phyloP scores from a whole-genome alignment of 2,888 invertebrate genomes.

The Leptinotarsa haldemani region DNA sequence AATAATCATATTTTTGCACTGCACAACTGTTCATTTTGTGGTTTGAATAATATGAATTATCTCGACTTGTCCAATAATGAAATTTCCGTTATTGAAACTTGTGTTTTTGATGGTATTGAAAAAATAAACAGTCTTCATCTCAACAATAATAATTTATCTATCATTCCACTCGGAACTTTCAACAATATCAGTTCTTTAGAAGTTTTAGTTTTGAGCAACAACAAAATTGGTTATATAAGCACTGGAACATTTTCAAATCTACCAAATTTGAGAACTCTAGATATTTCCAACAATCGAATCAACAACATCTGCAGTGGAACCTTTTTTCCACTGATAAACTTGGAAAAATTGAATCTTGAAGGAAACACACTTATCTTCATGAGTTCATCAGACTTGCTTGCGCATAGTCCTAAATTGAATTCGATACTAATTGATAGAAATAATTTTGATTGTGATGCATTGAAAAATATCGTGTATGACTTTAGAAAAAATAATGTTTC shows the following conservation, averaged over 20 bases:
- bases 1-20: conserved; percentile 9
- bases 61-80: conserved; percentile 28
- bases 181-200: conserved; percentile 6
- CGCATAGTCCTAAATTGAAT: conserved; percentile 1
- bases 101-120: conserved; percentile 9
- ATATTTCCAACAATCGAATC: conserved; percentile 18
- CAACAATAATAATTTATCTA: conserved; percentile 17
- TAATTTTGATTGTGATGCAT: conserved; percentile 1
- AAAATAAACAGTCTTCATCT: conserved; percentile 10
- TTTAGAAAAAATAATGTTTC: conserved; percentile 16
- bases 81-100: not conserved
- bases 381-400: conserved; percentile 2
- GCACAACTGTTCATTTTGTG: conserved; percentile 4
- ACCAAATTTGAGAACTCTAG: conserved; percentile 21
- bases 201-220: conserved; percentile 18
- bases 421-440: conserved; percentile 12
- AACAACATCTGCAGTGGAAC: conserved; percentile 3
- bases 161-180: conserved; percentile 24
- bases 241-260: conserved; percentile 22
- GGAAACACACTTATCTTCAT: conserved; percentile 8
- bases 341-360: conserved; percentile 20
- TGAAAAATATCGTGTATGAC: conserved; percentile 3
- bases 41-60: conserved; percentile 15
- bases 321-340: conserved; percentile 20
- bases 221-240: conserved; percentile 15